Evolutionary conservation across 2,888 invertebrate species (phyloP), one percentile per base, ranked within the genome.

Genomic region (Phengaris alcon): DNA sequence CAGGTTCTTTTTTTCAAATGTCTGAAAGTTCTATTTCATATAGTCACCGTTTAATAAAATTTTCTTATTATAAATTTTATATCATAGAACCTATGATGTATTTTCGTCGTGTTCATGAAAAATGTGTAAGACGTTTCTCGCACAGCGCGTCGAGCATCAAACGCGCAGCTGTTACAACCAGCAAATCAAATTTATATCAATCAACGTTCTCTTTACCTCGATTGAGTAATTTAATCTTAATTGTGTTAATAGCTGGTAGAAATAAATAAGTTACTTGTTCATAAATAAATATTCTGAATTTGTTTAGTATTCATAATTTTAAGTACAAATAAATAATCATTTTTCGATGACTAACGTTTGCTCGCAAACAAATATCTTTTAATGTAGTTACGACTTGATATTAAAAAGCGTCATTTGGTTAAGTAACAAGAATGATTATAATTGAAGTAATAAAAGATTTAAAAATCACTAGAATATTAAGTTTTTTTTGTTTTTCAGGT

Each of bases 181-280:
- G 87, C 91, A 90, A 93, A 93, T 93, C 90, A 91, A 93, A 93
- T 86, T 87, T 83, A 86, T 86, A 92, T 93, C 90, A 91, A 93
- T 93, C 93, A 92, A 90, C 85, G 81, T 82, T 80, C 73, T 64
- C 64, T 64, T 0, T 35, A 64, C 13, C 6, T 35, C 6, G 64
- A 52, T 52, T 52, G 52, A 52, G 52, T 52, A 52, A 52, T 64
- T 2, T 12, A 64, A 64, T 64, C 13, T 64, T 64, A 44, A 64
- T 64, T 64, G 44, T 64, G 64, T 64, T 64, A 64, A 64, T 44
- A 64, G 64, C 64, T 13, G 10, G 64, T 44, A 64, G 12, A 64
- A 64, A 64, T 64, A 64, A 12, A 64, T 35, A 64, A 6, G 48
- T 48, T 48, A 48, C 48, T 48, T 6, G 3, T 64, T 64, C 35